Percentiles rank a stretch among this genome's conserved stretches.
phyloP scores from a whole-genome alignment of 2,113 vertebrate genomes.

The Dromiciops gliroides region DNA sequence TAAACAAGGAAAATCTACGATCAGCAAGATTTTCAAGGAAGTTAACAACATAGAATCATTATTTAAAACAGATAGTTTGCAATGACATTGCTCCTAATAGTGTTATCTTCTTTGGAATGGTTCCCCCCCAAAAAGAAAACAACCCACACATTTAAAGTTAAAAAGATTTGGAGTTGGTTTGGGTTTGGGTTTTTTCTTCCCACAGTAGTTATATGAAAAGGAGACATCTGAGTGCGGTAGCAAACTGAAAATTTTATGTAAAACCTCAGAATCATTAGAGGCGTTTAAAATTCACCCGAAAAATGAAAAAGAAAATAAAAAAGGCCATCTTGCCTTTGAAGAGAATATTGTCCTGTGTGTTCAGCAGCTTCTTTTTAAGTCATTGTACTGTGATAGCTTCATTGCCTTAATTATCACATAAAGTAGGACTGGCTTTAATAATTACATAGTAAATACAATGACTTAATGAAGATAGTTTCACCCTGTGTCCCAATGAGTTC shows the following conservation, averaged over 20 bases:
- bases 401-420: constrained; percentile 84
- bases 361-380: constrained; percentile 68
- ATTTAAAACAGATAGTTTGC: neutral
- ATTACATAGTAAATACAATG: constrained; percentile 90
- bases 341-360: constrained; percentile 65
- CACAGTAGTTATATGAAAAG: constrained; percentile 40
- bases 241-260: constrained; percentile 51
- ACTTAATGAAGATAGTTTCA: constrained; percentile 97
- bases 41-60: neutral
- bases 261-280: constrained; percentile 71
- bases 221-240: neutral
- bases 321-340: constrained; percentile 57
- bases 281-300: constrained; percentile 57
- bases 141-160: neutral
- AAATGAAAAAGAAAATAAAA: constrained; percentile 68
- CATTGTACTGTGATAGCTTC: constrained; percentile 62
- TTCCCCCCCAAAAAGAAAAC: too few species aligned
- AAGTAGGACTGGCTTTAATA: constrained; percentile 90
- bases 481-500: constrained; percentile 96
- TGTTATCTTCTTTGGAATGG: neutral
- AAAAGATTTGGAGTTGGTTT: constrained; percentile 14
- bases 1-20: neutral
- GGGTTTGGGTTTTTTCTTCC: neutral
- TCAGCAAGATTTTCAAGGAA: neutral
- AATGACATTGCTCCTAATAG: neutral